Conservation (phyloP, 2,113 vertebrate genomes). For the Ginglymostoma cirratum region DNA sequence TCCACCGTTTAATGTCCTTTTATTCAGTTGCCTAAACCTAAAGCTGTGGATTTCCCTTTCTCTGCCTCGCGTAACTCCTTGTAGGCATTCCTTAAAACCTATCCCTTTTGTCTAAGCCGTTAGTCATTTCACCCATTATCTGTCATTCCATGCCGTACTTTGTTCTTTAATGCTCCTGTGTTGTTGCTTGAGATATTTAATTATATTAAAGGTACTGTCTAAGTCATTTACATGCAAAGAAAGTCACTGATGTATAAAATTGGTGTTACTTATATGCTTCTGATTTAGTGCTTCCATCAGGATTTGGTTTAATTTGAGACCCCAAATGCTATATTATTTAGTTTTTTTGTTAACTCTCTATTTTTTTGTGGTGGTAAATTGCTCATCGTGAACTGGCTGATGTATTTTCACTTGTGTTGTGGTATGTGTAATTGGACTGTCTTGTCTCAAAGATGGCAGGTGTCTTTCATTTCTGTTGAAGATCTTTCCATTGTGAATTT, state of each 20-base stretch:
- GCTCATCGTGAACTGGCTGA: neutral
- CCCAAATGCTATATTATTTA: neutral
- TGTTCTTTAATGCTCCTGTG: too few species aligned
- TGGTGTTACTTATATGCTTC: neutral
- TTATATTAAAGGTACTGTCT: too few species aligned
- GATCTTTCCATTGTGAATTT: neutral
- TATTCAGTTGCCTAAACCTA: too few species aligned
- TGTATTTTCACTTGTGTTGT: neutral
- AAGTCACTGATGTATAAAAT: neutral
- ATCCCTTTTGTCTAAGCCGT: too few species aligned
- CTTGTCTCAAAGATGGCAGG: neutral
- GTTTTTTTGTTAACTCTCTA: neutral
- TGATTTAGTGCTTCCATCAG: neutral
- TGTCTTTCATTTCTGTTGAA: neutral
- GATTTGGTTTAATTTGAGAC: neutral
- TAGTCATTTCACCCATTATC: too few species aligned
- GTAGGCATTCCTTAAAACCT: too few species aligned
- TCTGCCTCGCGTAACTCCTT: too few species aligned
- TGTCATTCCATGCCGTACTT: too few species aligned
- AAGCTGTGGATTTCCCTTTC: too few species aligned
- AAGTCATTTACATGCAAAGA: neutral
- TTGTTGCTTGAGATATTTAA: too few species aligned
- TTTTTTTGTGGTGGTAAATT: neutral
- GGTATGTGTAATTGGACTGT: neutral
- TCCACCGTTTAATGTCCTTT: too few species aligned